Evolutionary conservation across 2,797 vertebrate species (phyloP).

Genomic region (Pitangus sulphuratus): DNA sequence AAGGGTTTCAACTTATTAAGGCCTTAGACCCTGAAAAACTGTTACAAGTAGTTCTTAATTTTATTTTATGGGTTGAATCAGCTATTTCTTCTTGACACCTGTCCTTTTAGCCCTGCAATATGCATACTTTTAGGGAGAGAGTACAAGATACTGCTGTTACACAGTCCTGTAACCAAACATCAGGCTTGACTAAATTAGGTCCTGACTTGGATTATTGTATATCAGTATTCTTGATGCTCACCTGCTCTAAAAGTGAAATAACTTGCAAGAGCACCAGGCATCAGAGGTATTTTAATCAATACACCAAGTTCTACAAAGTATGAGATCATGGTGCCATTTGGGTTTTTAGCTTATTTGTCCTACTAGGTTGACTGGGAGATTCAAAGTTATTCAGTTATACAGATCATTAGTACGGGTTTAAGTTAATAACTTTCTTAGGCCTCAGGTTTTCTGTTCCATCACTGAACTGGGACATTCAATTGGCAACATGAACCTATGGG

Average conservation of each 20-base stretch:
- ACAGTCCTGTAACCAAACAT: neutral
- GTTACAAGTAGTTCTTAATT: fast-evolving
- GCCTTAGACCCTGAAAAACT: neutral
- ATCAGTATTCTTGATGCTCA: neutral
- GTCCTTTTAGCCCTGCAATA: neutral
- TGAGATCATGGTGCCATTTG: neutral
- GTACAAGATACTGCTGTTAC: neutral
- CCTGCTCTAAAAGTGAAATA: neutral
- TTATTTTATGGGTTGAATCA: neutral
- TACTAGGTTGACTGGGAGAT: neutral
- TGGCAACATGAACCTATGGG: neutral
- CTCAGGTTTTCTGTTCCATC: neutral
- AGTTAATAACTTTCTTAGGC: neutral
- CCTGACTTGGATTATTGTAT: neutral
- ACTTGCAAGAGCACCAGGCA: neutral
- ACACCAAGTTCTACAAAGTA: neutral
- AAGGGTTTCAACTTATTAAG: neutral
- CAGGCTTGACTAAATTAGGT: neutral
- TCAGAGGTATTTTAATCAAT: neutral
- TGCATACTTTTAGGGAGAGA: neutral
- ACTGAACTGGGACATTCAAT: neutral
- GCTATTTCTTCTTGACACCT: neutral
- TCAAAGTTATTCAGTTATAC: neutral
- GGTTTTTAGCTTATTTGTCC: neutral
- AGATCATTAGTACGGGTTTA: neutral